phyloP scores from a whole-genome alignment of 2,888 invertebrate genomes.

The Oxycera nigricornis region DNA sequence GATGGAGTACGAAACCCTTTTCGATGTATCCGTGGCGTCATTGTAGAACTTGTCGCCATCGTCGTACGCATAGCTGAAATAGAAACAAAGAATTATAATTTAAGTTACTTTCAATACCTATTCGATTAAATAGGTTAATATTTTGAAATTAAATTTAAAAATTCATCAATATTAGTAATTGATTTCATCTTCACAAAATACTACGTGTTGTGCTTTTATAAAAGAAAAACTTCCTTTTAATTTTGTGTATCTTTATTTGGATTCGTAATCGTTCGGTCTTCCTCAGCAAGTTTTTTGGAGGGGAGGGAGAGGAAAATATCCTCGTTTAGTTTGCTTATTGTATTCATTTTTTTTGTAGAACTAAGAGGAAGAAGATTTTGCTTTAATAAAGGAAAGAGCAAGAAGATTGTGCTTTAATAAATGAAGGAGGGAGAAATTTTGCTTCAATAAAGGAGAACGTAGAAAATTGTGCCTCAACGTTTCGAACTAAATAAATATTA shows the following conservation, averaged over 20 bases:
- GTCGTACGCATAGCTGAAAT: slow-evolving; percentile 75
- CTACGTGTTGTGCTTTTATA: neutral
- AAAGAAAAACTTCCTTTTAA: neutral
- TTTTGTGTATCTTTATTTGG: neutral
- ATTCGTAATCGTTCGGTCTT: too few species aligned
- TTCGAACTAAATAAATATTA: too few species aligned
- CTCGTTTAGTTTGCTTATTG: too few species aligned
- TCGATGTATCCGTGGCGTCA: slow-evolving; percentile 72
- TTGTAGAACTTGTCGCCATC: slow-evolving; percentile 72
- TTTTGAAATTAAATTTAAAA: neutral
- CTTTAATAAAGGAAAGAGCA: too few species aligned
- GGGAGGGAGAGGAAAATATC: too few species aligned
- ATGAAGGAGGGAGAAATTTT: too few species aligned
- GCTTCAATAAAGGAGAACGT: too few species aligned
- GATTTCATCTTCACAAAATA: neutral
- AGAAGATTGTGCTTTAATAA: too few species aligned
- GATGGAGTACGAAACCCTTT: slow-evolving; percentile 74
- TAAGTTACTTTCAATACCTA: neutral
- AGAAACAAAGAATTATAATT: neutral
- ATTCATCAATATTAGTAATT: neutral
- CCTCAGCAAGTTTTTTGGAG: too few species aligned
- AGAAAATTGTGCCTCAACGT: too few species aligned
- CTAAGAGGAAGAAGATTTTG: too few species aligned
- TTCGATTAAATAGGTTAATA: neutral
- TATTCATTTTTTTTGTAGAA: too few species aligned